Evolutionary conservation across 2,113 vertebrate species (phyloP).

Genomic region (cattle (Bos taurus)): DNA sequence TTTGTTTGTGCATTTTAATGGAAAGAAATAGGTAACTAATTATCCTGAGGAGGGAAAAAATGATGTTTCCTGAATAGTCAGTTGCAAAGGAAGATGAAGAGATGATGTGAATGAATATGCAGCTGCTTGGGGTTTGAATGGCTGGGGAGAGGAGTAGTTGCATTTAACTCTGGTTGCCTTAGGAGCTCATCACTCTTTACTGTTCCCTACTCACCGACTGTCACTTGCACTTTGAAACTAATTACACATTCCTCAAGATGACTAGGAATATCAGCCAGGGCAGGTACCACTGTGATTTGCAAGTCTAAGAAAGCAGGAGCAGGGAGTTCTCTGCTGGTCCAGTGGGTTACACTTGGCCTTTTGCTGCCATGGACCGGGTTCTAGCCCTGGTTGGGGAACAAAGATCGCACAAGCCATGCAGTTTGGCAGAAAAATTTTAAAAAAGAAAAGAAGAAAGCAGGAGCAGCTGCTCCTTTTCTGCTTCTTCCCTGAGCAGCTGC

Average conservation of each 20-base stretch:
- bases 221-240: background rate
- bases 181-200: background rate
- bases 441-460: background rate
- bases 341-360: background rate
- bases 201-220: background rate
- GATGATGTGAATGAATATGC: background rate
- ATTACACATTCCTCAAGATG: background rate
- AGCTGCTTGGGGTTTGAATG: slow-evolving; percentile 10
- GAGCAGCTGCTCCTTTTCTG: background rate
- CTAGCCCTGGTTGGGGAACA: background rate
- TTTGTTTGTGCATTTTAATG: slow-evolving; percentile 50
- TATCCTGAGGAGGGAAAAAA: background rate
- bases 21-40: slow-evolving; percentile 58
- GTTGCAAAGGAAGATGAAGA: slow-evolving; percentile 28
- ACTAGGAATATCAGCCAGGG: background rate
- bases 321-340: background rate
- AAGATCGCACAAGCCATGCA: background rate
- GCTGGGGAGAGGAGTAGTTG: background rate
- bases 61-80: slow-evolving; percentile 47
- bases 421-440: background rate
- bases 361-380: rapidly evolving
- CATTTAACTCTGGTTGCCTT: background rate
- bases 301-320: background rate
- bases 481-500: background rate
- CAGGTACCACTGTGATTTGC: background rate